Percentiles rank a stretch among this genome's conserved stretches.
Evolutionary conservation across 2,888 invertebrate genomes (phyloP).

Genomic region (Leptura quadrifasciata): DNA sequence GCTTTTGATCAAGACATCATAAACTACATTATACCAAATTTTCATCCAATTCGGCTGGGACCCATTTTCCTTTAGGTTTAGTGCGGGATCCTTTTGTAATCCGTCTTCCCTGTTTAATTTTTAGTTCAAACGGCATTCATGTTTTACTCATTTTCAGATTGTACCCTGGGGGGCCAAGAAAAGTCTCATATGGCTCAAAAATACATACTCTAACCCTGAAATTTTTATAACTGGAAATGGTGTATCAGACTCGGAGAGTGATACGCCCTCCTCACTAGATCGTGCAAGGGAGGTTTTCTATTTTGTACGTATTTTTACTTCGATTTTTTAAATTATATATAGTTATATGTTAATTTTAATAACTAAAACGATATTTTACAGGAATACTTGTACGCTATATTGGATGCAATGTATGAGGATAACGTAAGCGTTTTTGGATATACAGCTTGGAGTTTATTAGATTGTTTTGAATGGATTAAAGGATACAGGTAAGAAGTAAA

Average conservation of each 20-base stretch:
- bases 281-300: conserved; percentile 23
- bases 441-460: conserved; percentile 64
- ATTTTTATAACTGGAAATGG: conserved; percentile 78
- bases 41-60: too few species aligned
- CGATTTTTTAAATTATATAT: too few species aligned
- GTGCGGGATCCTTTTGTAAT: too few species aligned
- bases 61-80: too few species aligned
- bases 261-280: conserved; percentile 22
- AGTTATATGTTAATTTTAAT: neutral
- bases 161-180: neutral
- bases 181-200: neutral
- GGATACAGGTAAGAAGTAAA: conserved; percentile 71
- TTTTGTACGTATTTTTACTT: conserved; percentile 7
- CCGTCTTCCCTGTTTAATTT: too few species aligned
- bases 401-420: conserved; percentile 68
- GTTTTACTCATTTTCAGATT: conserved; percentile 18
- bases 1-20: too few species aligned
- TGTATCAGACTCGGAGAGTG: neutral
- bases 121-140: too few species aligned
- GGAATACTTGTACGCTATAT: conserved; percentile 73
- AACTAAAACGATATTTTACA: conserved; percentile 18
- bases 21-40: too few species aligned
- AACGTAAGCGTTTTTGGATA: conserved; percentile 71
- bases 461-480: conserved; percentile 73
- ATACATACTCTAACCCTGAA: neutral